Conservation (phyloP, 2,888 invertebrate species). For the Sinelater perroti region DNA sequence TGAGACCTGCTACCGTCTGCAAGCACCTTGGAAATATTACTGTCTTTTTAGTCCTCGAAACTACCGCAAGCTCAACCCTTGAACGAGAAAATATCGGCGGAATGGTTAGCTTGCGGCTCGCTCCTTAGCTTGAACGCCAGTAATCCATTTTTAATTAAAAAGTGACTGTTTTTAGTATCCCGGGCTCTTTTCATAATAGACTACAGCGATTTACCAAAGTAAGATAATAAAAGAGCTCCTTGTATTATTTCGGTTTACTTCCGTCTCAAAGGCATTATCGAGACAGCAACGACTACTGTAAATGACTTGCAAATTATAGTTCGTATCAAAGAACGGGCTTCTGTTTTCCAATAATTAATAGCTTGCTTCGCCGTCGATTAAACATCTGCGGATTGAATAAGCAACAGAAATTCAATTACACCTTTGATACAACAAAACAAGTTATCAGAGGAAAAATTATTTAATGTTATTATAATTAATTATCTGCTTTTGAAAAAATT, state of each 20-base stretch:
- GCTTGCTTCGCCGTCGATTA: too few species aligned
- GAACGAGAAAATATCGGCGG: constrained; percentile 34
- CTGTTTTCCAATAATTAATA: too few species aligned
- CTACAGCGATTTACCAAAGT: constrained; percentile 11
- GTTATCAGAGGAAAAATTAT: too few species aligned
- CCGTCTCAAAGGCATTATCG: too few species aligned
- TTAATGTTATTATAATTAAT: too few species aligned
- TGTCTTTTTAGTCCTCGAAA: constrained; percentile 51
- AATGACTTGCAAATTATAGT: neutral
- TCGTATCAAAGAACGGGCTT: too few species aligned
- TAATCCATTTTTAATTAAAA: constrained; percentile 42
- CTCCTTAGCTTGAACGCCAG: constrained; percentile 29
- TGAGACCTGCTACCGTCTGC: constrained; percentile 52
- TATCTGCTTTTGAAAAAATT: too few species aligned
- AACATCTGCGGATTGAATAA: too few species aligned
- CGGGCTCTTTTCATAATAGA: constrained; percentile 14
- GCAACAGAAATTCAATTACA: too few species aligned
- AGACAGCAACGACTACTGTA: too few species aligned
- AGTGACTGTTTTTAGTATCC: constrained; percentile 8
- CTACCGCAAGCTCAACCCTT: constrained; percentile 50
- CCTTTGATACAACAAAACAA: too few species aligned
- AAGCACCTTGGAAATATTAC: constrained; percentile 55
- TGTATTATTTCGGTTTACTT: neutral
- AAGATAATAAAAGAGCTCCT: constrained; percentile 7
- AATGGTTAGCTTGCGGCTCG: constrained; percentile 27